Conservation (phyloP, 2,113 vertebrate genomes). For the Blennius ocellaris region DNA sequence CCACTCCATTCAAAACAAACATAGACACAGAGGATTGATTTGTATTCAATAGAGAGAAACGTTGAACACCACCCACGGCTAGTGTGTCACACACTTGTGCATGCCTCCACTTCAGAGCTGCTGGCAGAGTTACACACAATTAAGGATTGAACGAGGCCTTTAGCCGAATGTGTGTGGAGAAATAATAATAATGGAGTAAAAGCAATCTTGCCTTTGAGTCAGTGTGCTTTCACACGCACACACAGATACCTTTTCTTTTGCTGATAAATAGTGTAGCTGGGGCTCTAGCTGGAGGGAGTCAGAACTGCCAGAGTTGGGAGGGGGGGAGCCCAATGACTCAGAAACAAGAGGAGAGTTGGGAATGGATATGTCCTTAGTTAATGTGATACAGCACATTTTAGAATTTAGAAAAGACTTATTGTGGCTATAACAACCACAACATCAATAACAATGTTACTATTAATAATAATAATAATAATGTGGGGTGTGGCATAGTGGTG, state of each 20-base stretch:
- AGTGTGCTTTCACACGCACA: slow-evolving; percentile 23
- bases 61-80: not conserved
- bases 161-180: slow-evolving; percentile 20
- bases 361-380: slow-evolving; percentile 29
- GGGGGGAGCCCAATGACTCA: slow-evolving; percentile 10
- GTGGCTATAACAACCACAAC: no score
- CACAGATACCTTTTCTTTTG: slow-evolving; percentile 45
- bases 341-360: slow-evolving; percentile 1
- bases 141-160: slow-evolving; percentile 15
- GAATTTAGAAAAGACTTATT: not conserved
- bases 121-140: slow-evolving; percentile 27
- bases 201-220: slow-evolving; percentile 27
- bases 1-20: not conserved
- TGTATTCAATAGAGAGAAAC: slow-evolving; percentile 1
- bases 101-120: not conserved
- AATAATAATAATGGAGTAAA: slow-evolving; percentile 19
- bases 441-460: no score
- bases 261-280: slow-evolving; percentile 35
- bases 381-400: slow-evolving; percentile 4
- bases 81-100: not conserved
- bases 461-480: no score
- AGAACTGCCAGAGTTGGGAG: slow-evolving; percentile 23
- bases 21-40: not conserved
- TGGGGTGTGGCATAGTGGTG: no score
- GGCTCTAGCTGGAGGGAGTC: slow-evolving; percentile 39